Percentiles rank a stretch among this genome's conserved stretches.
These are phyloP conservation scores for Ailurus styani DNA, from an alignment of 2,113 vertebrate species.

Conservation along the genomic window DNA sequence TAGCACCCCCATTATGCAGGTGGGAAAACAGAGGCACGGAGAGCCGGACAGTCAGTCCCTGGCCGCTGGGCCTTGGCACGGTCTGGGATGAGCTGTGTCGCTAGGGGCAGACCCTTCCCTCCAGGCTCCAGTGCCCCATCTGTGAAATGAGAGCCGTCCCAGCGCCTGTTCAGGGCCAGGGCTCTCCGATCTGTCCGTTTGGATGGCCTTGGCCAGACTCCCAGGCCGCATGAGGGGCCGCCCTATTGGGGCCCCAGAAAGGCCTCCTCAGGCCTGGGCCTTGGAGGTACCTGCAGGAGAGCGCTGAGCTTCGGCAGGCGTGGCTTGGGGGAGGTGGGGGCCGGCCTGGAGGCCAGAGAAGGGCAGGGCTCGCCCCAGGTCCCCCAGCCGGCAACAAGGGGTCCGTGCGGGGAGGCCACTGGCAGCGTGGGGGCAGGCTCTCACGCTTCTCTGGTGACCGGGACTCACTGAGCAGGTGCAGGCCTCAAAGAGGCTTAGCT, in stretches of 20 bases:
- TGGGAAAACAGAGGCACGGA: neutral
- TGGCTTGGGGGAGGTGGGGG: neutral
- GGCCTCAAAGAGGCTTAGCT: constrained; percentile 23
- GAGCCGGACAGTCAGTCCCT: neutral
- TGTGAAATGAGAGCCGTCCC: neutral
- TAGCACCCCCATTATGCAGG: neutral
- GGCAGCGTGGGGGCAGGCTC: neutral
- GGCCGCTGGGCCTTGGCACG: neutral
- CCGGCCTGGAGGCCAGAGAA: neutral
- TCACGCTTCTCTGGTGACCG: neutral
- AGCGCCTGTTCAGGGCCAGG: neutral
- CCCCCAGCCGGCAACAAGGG: neutral
- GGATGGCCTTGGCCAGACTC: neutral
- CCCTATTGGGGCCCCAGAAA: neutral
- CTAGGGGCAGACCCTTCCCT: neutral
- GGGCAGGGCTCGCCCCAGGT: neutral
- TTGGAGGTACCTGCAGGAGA: neutral
- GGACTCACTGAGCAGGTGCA: neutral
- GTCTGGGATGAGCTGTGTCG: neutral
- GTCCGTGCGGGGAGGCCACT: neutral
- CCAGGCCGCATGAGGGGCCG: neutral
- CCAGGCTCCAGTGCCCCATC: neutral
- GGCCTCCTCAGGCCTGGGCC: neutral
- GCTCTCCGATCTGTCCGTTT: neutral
- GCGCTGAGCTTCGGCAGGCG: accelerated